phyloP scores from a whole-genome alignment of 2,888 invertebrate species.

The Myathropa florea region DNA sequence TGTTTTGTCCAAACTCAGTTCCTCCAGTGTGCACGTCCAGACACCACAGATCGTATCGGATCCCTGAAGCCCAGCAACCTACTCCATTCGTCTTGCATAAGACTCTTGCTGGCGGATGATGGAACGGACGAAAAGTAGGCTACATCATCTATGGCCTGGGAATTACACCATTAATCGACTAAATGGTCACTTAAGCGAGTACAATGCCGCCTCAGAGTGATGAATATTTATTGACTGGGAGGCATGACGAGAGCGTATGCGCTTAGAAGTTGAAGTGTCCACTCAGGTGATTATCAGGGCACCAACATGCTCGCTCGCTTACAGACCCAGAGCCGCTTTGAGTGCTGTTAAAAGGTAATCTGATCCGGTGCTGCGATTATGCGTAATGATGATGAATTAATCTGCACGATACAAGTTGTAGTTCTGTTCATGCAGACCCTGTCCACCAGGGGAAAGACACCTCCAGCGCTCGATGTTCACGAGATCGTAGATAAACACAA shows the following conservation, averaged over 20 bases:
- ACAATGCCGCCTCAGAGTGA: conserved; percentile 19
- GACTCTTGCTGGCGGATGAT: conserved; percentile 16
- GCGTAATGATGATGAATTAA: conserved; percentile 31
- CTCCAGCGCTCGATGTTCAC: not conserved
- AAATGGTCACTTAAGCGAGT: conserved; percentile 25
- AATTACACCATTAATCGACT: conserved; percentile 41
- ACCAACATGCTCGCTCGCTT: not conserved
- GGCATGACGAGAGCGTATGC: not conserved
- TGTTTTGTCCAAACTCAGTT: not conserved
- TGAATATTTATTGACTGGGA: conserved; percentile 50
- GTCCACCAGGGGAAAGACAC: not conserved
- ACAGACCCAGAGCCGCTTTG: not conserved
- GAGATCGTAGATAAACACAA: not conserved
- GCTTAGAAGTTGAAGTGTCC: not conserved
- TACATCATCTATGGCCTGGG: not conserved
- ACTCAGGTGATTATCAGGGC: not conserved
- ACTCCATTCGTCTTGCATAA: conserved; percentile 21
- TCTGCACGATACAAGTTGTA: conserved; percentile 1
- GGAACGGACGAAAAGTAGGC: conserved; percentile 16
- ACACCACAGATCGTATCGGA: conserved; percentile 35
- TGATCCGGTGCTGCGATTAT: conserved; percentile 23
- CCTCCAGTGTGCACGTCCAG: not conserved
- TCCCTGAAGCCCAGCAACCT: conserved; percentile 27
- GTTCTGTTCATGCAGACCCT: not conserved
- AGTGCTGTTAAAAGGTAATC: not conserved